Conservation (phyloP, 1,140 invertebrate genomes). For the Neotoxoptera formosana region DNA sequence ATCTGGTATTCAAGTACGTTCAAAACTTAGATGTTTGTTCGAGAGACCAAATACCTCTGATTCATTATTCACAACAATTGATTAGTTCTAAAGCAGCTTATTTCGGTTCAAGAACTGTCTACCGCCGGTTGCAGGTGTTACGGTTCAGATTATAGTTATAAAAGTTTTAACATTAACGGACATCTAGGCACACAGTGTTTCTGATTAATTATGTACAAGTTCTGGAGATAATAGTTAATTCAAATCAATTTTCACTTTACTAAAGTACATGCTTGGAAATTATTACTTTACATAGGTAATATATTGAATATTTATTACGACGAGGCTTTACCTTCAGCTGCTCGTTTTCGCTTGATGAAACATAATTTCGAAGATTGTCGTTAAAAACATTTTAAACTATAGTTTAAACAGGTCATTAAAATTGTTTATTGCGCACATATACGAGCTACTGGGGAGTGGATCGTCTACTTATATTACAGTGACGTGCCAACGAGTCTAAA, state of each 20-base stretch:
- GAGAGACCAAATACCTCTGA: background rate
- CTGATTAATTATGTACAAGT: constrained; percentile 12
- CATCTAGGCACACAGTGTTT: background rate
- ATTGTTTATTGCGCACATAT: background rate
- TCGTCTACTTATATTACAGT: background rate
- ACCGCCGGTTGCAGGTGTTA: background rate
- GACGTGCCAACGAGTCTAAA: background rate
- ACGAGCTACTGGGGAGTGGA: background rate
- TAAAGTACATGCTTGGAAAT: background rate
- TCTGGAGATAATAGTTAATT: constrained; percentile 7
- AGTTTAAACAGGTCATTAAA: background rate
- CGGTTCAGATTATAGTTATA: background rate
- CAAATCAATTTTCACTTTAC: background rate
- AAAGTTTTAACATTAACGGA: constrained; percentile 11
- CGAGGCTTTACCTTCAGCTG: background rate
- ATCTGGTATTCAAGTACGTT: background rate
- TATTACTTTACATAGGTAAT: background rate
- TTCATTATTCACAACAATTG: constrained; percentile 27
- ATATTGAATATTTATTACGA: background rate
- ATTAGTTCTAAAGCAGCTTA: constrained; percentile 13
- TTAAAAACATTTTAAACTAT: background rate
- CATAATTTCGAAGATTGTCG: background rate
- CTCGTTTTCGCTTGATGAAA: background rate
- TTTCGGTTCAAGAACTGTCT: constrained; percentile 16
- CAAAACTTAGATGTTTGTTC: background rate